Conservation (phyloP, 2,888 invertebrate species). For the Drosophila sordidula region DNA sequence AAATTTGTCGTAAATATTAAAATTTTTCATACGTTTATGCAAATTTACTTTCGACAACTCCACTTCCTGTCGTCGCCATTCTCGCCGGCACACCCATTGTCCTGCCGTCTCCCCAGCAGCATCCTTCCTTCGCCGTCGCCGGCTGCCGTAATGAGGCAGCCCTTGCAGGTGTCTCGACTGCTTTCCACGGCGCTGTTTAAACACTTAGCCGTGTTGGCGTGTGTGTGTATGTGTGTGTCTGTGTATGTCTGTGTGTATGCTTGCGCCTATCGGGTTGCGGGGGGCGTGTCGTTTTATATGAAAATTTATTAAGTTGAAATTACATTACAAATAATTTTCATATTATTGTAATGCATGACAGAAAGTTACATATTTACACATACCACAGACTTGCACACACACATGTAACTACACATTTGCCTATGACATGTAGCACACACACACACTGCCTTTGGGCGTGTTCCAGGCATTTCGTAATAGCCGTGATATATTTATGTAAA, state of each 20-base stretch:
- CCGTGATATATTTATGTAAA: conserved; percentile 76
- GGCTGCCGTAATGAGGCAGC: conserved; percentile 62
- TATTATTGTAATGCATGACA: conserved; percentile 71
- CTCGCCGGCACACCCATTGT: conserved; percentile 9
- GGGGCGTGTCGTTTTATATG: conserved; percentile 45
- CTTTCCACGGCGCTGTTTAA: conserved; percentile 45
- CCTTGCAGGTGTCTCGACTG: conserved; percentile 44
- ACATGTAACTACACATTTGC: conserved; percentile 34
- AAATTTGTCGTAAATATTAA: conserved; percentile 78
- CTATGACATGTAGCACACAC: conserved; percentile 20
- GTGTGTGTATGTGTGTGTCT: conserved; percentile 8
- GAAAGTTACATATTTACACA: conserved; percentile 26
- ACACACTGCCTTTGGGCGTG: conserved; percentile 14
- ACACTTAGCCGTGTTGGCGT: conserved; percentile 43
- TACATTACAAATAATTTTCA: conserved; percentile 76
- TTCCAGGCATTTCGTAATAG: conserved; percentile 56
- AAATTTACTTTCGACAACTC: conserved; percentile 77
- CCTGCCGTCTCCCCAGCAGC: conserved; percentile 24
- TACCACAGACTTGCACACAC: background rate
- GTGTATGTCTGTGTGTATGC: conserved; percentile 14
- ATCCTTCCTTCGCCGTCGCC: conserved; percentile 14
- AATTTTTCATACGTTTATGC: conserved; percentile 80
- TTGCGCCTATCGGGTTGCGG: conserved; percentile 9
- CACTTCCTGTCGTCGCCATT: conserved; percentile 63
- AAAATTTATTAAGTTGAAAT: conserved; percentile 77